phyloP scores from a whole-genome alignment of 2,888 invertebrate species.

The Sclerodermus sp. region DNA sequence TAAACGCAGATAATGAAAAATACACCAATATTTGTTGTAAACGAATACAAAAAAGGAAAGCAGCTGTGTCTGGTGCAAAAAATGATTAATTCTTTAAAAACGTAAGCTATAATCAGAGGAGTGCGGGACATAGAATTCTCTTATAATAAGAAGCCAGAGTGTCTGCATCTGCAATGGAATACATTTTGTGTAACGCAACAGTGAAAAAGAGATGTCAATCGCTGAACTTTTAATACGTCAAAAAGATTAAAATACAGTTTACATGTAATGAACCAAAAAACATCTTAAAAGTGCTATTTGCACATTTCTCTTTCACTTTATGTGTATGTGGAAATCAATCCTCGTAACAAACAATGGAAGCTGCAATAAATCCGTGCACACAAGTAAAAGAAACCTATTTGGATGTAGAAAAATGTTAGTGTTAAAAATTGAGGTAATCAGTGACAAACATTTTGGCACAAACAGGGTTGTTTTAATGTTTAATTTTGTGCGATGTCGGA shows the following conservation, averaged over 20 bases:
- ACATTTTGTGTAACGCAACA: neutral
- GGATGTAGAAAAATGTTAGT: slow-evolving; percentile 7
- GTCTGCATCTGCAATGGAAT: neutral
- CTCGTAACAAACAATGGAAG: slow-evolving; percentile 5
- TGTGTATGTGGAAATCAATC: neutral
- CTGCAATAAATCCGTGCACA: slow-evolving; percentile 23
- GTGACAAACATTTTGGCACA: neutral
- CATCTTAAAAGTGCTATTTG: too few species aligned
- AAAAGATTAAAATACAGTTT: too few species aligned
- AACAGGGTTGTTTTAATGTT: too few species aligned
- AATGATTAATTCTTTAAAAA: slow-evolving; percentile 15
- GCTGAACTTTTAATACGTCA: neutral
- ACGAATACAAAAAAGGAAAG: slow-evolving; percentile 25
- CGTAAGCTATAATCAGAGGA: neutral
- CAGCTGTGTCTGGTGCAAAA: slow-evolving; percentile 28
- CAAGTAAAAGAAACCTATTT: slow-evolving; percentile 17
- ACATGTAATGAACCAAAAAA: too few species aligned
- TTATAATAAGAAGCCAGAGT: neutral
- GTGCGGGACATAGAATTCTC: neutral
- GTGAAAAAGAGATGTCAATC: neutral
- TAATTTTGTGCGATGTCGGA: too few species aligned
- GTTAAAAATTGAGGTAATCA: slow-evolving; percentile 9
- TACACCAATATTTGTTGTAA: slow-evolving; percentile 15
- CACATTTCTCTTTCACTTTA: neutral
- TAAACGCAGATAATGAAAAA: slow-evolving; percentile 29